Percentiles rank a stretch among this genome's conserved stretches.
phyloP scores from a whole-genome alignment of 1,140 invertebrate species.

The Orius laevigatus region DNA sequence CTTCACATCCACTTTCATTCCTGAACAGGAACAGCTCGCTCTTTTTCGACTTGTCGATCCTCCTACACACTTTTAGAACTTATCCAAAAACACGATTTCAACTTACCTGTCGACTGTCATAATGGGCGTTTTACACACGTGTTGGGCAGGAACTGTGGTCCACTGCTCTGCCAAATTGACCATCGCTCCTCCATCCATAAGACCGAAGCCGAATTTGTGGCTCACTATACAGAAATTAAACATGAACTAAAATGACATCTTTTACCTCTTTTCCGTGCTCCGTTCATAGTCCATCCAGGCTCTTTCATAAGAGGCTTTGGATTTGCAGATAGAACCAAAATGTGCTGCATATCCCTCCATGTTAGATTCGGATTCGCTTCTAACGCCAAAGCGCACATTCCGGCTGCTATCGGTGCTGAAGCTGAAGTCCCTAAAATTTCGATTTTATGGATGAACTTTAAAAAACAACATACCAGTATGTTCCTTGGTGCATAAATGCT shows the following conservation, averaged over 20 bases:
- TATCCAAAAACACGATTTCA: neutral
- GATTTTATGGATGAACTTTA: neutral
- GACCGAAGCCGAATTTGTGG: conserved; percentile 92
- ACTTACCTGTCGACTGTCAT: conserved; percentile 52
- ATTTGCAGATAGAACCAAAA: conserved; percentile 82
- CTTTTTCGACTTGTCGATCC: conserved; percentile 2
- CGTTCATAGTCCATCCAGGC: conserved; percentile 77
- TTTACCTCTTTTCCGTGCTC: conserved; percentile 67
- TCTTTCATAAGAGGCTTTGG: conserved; percentile 66
- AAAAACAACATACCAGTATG: conserved; percentile 45
- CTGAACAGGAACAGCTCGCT: conserved; percentile 29
- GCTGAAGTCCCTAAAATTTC: conserved; percentile 59
- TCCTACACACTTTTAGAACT: conserved; percentile 1
- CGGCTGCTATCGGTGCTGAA: conserved; percentile 87
- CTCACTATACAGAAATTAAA: conserved; percentile 40
- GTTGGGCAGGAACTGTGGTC: conserved; percentile 84
- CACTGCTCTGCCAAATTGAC: conserved; percentile 82
- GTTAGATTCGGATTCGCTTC: conserved; percentile 87
- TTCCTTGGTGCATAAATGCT: conserved; percentile 75
- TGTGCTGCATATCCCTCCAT: conserved; percentile 96
- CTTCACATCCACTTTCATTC: conserved; percentile 72
- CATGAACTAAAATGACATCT: conserved; percentile 3
- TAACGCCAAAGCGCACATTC: conserved; percentile 81
- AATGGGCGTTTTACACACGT: conserved; percentile 84
- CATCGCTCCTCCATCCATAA: conserved; percentile 91